phyloP scores from a whole-genome alignment of 2,113 vertebrate species.

The Halcyon senegalensis region DNA sequence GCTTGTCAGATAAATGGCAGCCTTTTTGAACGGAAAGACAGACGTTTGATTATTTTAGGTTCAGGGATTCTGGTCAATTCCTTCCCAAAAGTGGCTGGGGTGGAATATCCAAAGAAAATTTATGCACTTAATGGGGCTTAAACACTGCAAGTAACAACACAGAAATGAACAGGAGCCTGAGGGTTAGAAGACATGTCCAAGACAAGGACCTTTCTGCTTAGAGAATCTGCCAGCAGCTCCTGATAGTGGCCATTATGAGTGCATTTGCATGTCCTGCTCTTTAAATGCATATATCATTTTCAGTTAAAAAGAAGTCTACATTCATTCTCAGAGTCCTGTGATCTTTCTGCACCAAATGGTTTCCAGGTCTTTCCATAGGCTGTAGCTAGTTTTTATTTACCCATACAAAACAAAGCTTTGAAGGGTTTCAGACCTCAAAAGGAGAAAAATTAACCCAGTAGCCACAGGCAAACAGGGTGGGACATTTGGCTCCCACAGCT shows the following conservation, averaged over 20 bases:
- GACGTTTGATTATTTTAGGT: background rate
- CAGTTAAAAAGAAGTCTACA: background rate
- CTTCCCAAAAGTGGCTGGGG: slow-evolving; percentile 10
- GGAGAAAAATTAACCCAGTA: background rate
- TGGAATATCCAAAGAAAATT: slow-evolving; percentile 48
- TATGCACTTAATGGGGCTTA: slow-evolving; percentile 36
- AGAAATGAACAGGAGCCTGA: slow-evolving; percentile 14
- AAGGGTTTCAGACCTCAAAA: slow-evolving; percentile 11
- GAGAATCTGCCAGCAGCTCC: background rate
- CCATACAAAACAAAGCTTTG: background rate
- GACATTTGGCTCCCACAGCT: background rate
- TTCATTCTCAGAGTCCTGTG: background rate
- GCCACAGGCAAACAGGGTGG: background rate
- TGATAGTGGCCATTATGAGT: background rate
- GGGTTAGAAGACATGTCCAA: background rate
- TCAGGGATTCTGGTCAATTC: slow-evolving; percentile 33
- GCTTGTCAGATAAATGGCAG: slow-evolving; percentile 14
- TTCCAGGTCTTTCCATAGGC: slow-evolving; percentile 10
- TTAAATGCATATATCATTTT: slow-evolving; percentile 13
- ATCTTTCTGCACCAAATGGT: background rate
- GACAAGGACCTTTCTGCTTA: slow-evolving; percentile 4
- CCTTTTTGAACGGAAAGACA: slow-evolving; percentile 8
- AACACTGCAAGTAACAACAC: background rate
- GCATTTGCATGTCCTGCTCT: background rate
- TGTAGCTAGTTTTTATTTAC: background rate